Percentiles rank a stretch among this genome's conserved stretches.
phyloP scores from a whole-genome alignment of 1,140 invertebrate genomes.

The Bombus vancouverensis region DNA sequence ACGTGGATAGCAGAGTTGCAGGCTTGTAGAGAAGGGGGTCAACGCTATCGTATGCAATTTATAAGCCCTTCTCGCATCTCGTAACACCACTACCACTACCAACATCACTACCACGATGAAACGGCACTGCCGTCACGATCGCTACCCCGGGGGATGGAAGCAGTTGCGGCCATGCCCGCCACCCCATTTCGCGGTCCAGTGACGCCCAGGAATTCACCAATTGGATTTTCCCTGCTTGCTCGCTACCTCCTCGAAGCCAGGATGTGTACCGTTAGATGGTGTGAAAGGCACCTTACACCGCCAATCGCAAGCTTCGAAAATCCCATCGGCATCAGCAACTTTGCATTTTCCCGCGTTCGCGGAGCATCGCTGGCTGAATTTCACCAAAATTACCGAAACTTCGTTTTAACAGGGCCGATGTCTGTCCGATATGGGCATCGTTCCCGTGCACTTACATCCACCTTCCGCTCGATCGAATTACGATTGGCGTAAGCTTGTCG shows the following conservation, averaged over 20 bases:
- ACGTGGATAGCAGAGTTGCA: conserved; percentile 58
- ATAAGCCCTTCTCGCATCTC: conserved; percentile 76
- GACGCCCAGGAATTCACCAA: conserved; percentile 81
- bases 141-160: conserved; percentile 72
- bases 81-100: conserved; percentile 57
- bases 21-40: conserved; percentile 51
- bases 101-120: conserved; percentile 50
- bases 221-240: conserved; percentile 80
- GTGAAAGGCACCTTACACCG: conserved; percentile 76
- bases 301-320: conserved; percentile 59
- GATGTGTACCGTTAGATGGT: conserved; percentile 77
- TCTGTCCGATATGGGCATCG: not conserved
- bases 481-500: not conserved
- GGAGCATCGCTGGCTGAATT: conserved; percentile 46
- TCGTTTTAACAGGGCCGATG: conserved; percentile 26
- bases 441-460: not conserved
- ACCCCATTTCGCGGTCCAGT: conserved; percentile 81
- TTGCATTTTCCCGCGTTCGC: conserved; percentile 64
- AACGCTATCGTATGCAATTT: conserved; percentile 79
- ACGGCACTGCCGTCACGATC: conserved; percentile 64
- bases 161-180: conserved; percentile 76
- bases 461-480: not conserved
- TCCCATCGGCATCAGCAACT: conserved; percentile 67
- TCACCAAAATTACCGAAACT: conserved; percentile 58
- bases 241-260: conserved; percentile 65